Base-by-base conservation (phyloP, 2,113 vertebrate genomes). In the Australoheros scitulus region DNA sequence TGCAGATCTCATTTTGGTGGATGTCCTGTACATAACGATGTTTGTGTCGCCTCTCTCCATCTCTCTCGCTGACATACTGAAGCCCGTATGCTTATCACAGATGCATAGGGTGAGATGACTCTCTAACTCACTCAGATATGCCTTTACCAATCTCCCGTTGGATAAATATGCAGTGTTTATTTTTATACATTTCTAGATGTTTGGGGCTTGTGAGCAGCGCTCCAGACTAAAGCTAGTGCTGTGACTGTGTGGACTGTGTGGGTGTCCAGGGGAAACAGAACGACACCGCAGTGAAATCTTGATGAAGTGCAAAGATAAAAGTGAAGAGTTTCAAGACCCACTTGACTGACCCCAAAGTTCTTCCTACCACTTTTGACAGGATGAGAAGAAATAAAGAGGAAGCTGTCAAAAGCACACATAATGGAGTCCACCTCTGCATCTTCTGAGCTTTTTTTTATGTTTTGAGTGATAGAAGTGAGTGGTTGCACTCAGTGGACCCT, bases 241-340 rank as follows among this genome's bases (percentile, higher is more conserved):
- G 77, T 36, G 63, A 52, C 36, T 26, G 41, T 32, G 56, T 55
- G 18, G 10, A 22, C 60, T 76, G 38, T 41, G 78, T 81, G 61
- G 56, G 63, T 72, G 43, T 79, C 63, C 26, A 61, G 77, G 47
- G 38, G 5, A 32, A 82, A 64, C 65, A 58, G 26, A 63, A 36
- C 24, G 50, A 72, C 36, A 57, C 3, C 29, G 8, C 18, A 20
- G 38, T 55, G 61, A 76, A 80, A 74, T 64, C 50, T 63, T 63
- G 41, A 32, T 5, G 6, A 55, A 52, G 47, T 72, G 68, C 68
- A 63, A 70, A 80, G 77, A 83, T 59, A 80, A 76, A 83, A 76
- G 61, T 52, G 59, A 52, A 29, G 2, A 70, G 38, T 29, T 32
- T 65, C 3, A 76, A 60, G 8, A 43, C 18, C 36, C 57, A 38